Conservation (phyloP, 2,888 invertebrate species). For the Aleiodes testaceus region DNA sequence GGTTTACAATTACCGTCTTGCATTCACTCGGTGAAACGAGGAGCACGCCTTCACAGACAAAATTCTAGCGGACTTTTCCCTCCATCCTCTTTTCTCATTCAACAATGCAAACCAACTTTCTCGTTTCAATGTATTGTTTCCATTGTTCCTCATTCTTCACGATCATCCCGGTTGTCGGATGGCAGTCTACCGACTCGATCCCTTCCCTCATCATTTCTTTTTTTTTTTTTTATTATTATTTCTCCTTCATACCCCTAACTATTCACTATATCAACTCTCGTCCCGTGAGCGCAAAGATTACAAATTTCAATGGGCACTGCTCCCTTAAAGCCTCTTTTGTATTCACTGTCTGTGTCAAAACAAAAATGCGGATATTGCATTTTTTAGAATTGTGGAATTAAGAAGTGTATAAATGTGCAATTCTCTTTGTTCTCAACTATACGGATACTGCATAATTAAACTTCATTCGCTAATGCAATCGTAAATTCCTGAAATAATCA, state of each 20-base stretch:
- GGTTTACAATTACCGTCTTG: conserved; percentile 56
- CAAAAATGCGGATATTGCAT: conserved; percentile 26
- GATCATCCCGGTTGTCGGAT: conserved; percentile 57
- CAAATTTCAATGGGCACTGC: conserved; percentile 49
- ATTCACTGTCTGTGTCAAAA: conserved; percentile 9
- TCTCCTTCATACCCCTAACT: conserved; percentile 25
- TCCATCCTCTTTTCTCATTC: conserved; percentile 55
- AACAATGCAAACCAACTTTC: conserved; percentile 71
- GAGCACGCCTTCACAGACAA: conserved; percentile 48
- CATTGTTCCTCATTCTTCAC: conserved; percentile 63
- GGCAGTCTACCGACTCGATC: conserved; percentile 44
- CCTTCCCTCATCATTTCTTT: conserved; percentile 50
- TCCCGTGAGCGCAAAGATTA: conserved; percentile 49
- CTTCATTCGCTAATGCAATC: too few relatives aligned
- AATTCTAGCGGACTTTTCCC: conserved; percentile 48
- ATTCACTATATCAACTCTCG: conserved; percentile 29
- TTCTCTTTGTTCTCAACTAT: not conserved
- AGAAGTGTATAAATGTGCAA: too few relatives aligned
- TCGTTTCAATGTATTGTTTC: conserved; percentile 70
- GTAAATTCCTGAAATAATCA: too few relatives aligned
- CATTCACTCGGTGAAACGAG: conserved; percentile 41
- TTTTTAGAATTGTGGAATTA: conserved; percentile 1
- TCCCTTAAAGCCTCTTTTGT: conserved; percentile 40
- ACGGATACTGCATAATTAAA: too few relatives aligned
- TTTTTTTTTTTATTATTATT: conserved; percentile 39